Base-by-base conservation (phyloP, 2,113 vertebrate species). In the Butastur rufipennis region DNA sequence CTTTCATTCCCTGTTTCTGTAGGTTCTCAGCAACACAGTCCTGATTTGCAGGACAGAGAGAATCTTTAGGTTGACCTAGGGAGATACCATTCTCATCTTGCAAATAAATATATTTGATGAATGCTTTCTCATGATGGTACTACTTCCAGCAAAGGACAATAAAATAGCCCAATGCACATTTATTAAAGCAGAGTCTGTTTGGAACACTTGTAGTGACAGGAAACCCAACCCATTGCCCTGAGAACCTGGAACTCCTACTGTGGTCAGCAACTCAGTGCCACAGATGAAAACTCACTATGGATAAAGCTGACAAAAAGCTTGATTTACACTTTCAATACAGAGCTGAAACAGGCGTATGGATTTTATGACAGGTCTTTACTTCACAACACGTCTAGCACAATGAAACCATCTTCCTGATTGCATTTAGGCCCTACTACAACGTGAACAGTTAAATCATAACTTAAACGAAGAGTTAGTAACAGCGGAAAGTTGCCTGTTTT, bases 91-190 rank as follows among this genome's bases (percentile, higher is more conserved):
- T 71, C 36, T 52, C 7, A 48, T 32, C 50, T 34, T 31, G 9
- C 9, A 67, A 55, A 56, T n/a, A 71, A 55, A 81, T 61, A 20
- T 31, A 58, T 22, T 27, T 1, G 5, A 27, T 59, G 8, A 25
- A 27, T 1, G 0, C 25, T 74, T 83, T 47, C 31, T 67, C 36
- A 70, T 26, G 36, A 42, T 1, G 1, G 3, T 13, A 32, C 5
- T 62, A 10, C 34, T 34, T 70, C 21, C 29, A 79, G 11, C 17
- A 67, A 70, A 82, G 32, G 38, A 75, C 42, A 45, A 70, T 13
- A 36, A 82, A 68, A 34, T 1, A 47, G 32, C 12, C 21, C 65
- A 79, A 61, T 12, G 16, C 26, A 34, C 21, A 40, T 25, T 40
- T 70, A 20, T 82, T 88, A 52, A 19, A 81, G 22, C 9, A 70